phyloP scores from a whole-genome alignment of 2,888 invertebrate species.

The Temnothorax rugatulus region DNA sequence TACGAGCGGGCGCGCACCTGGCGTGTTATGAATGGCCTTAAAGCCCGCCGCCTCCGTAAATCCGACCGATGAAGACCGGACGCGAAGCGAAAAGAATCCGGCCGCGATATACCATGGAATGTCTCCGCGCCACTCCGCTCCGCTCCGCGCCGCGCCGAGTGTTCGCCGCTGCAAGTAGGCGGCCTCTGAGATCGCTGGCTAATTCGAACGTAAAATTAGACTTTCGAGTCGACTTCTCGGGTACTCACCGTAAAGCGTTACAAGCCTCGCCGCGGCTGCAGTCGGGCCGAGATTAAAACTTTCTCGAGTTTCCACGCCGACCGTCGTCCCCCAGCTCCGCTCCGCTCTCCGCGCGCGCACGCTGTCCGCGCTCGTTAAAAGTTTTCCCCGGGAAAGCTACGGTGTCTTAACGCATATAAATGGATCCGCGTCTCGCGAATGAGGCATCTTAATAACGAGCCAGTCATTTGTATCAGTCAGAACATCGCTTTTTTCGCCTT shows the following conservation, averaged over 20 bases:
- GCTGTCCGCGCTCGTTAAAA: constrained; percentile 81
- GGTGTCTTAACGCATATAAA: constrained; percentile 81
- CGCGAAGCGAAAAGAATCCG: constrained; percentile 43
- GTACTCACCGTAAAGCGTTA: constrained; percentile 78
- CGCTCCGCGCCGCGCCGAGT: background rate
- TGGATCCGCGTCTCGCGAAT: constrained; percentile 71
- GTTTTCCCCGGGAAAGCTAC: constrained; percentile 76
- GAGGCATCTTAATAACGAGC: constrained; percentile 79
- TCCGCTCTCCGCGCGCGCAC: background rate
- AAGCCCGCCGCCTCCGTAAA: constrained; percentile 49
- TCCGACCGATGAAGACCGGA: constrained; percentile 48
- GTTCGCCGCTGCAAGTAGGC: background rate
- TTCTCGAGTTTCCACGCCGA: constrained; percentile 59
- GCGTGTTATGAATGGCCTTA: constrained; percentile 65
- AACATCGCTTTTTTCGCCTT: constrained; percentile 68
- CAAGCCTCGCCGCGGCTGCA: constrained; percentile 69
- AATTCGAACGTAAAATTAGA: constrained; percentile 74
- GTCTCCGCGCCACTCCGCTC: background rate
- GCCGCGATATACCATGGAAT: constrained; percentile 9
- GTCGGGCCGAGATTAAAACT: constrained; percentile 80
- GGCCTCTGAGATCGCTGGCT: constrained; percentile 44
- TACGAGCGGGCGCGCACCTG: constrained; percentile 52
- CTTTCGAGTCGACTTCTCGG: constrained; percentile 74
- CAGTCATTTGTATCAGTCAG: constrained; percentile 79
- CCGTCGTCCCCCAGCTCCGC: background rate